Conservation (phyloP, 1,140 invertebrate species). For the Eriocheir sinensis region DNA sequence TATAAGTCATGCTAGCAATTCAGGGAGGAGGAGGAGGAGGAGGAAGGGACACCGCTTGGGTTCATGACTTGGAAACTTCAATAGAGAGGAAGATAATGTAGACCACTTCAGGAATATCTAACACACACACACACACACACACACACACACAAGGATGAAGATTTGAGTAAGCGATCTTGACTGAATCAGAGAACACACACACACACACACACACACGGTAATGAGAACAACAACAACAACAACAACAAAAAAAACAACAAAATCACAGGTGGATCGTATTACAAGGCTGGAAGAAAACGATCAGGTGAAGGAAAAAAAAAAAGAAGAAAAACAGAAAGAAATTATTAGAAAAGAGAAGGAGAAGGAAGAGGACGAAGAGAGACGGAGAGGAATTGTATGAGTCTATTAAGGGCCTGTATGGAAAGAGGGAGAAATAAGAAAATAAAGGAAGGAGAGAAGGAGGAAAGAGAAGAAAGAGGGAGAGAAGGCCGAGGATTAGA, state of each 20-base stretch:
- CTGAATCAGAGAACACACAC: too few relatives aligned
- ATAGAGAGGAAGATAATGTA: background rate
- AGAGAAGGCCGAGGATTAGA: background rate
- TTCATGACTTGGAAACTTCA: background rate
- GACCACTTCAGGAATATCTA: background rate
- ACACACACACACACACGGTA: background rate
- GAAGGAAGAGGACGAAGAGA: too few relatives aligned
- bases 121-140: conserved; percentile 22
- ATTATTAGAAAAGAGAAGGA: too few relatives aligned
- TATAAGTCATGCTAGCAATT: too few relatives aligned
- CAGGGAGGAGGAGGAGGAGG: background rate
- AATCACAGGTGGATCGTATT: too few relatives aligned
- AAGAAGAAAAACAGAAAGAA: too few relatives aligned
- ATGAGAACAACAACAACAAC: background rate
- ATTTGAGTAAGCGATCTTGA: too few relatives aligned
- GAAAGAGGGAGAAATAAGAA: background rate
- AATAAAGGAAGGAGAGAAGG: background rate
- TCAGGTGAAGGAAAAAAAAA: too few relatives aligned
- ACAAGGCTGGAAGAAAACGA: too few relatives aligned
- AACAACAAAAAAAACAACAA: too few relatives aligned
- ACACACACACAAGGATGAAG: conserved; percentile 19
- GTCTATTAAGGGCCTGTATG: background rate
- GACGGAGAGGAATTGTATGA: background rate
- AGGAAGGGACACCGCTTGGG: too few relatives aligned
- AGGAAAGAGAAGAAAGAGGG: background rate